Evolutionary conservation across 2,888 invertebrate species (phyloP), one percentile per base, ranked within the genome.

Genomic region (Pocota personata): DNA sequence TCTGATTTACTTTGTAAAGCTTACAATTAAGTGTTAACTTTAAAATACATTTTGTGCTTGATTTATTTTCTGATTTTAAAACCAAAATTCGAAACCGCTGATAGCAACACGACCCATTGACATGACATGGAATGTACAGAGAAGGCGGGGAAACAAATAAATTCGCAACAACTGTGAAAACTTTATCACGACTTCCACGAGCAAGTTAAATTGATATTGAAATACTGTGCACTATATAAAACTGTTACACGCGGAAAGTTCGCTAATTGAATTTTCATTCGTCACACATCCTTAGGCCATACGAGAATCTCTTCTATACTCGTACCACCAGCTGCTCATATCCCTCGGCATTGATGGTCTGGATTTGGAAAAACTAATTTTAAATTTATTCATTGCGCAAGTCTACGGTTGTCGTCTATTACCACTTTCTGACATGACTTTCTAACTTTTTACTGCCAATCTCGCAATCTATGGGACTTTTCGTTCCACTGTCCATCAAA

Each of bases 381-480:
- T 14, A 77, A 77, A 77, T 77, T 60, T 69, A 77, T 77, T 60
- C 67, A 60, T 52, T 77, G 24, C 50, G 58, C 50, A 37, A 69
- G 27, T 27, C 27, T 27, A 40, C 40, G 30, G 10, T n/a, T 62
- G 43, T 75, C 55, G 40, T 55, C 32, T 66, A 24, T 24, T 40
- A 37, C 14, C 5, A 14, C 32, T 43, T 43, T 43, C 55, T 66
- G 52, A 14, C 52, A 32, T 73, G 40, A 19, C 52, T 52, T 48
- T 48, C 5, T 32, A 14, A 30, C 52, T 55, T 46, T 46, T n/a
- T 55, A 46, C 19, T n/a, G 16, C 21, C 16, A 35, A 35, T 37
- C 19, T 10, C 19, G 14, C 46, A 35, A 60, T 21, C 21, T 32
- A 48, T 58, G 46, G 16, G 24, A 46, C 32, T 57, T 35, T 40